phyloP scores from a whole-genome alignment of 2,888 invertebrate species.

The Osedax frankpressi region DNA sequence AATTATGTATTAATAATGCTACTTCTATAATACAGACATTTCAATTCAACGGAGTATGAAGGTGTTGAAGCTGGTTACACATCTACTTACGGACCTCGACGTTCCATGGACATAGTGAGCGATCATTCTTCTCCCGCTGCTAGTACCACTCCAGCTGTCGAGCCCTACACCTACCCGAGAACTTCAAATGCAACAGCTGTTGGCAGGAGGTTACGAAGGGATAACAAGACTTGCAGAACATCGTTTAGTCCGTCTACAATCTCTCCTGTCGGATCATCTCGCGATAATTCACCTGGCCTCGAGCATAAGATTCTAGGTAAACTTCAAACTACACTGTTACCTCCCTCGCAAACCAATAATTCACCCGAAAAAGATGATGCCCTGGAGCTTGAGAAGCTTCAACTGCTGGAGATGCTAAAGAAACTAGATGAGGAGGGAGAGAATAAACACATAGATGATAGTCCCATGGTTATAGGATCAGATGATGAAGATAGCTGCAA shows the following conservation, averaged over 20 bases:
- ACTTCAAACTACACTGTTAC: neutral
- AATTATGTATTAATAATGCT: too few species aligned
- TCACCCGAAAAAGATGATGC: neutral
- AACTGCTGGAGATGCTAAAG: constrained; percentile 39
- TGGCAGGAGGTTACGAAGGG: too few species aligned
- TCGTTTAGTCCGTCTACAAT: neutral
- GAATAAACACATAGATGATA: constrained; percentile 24
- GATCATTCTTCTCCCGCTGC: neutral
- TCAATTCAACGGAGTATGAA: neutral
- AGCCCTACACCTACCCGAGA: neutral
- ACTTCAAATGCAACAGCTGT: neutral
- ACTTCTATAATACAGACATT: too few species aligned
- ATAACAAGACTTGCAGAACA: too few species aligned
- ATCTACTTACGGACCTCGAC: neutral
- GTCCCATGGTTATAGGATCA: neutral
- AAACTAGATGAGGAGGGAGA: constrained; percentile 35
- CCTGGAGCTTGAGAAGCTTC: constrained; percentile 37
- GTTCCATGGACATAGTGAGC: neutral
- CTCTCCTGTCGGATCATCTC: neutral
- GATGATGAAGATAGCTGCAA: neutral
- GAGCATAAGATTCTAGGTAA: neutral
- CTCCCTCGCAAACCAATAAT: neutral
- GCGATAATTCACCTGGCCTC: neutral
- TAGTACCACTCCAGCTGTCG: neutral
- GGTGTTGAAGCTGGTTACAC: neutral